Conservation (phyloP, 2,113 vertebrate genomes). For the Uropsilus gracilis region DNA sequence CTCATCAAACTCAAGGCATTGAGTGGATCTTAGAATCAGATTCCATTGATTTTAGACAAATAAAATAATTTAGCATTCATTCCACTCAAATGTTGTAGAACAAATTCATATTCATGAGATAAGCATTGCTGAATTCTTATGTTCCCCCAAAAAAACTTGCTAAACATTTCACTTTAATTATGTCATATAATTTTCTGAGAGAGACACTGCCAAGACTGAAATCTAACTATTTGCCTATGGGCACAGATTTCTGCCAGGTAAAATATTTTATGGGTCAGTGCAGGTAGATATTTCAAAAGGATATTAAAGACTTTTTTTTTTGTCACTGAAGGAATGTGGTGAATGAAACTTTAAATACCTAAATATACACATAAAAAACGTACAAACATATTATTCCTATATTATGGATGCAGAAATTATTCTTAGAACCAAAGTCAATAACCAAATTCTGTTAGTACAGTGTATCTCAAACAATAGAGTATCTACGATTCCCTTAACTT, state of each 20-base stretch:
- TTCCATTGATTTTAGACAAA: conserved; percentile 9
- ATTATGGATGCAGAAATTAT: neutral
- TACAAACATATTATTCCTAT: neutral
- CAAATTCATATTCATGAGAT: neutral
- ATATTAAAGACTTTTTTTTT: neutral
- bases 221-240: neutral
- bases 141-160: neutral
- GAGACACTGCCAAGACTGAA: neutral
- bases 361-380: neutral
- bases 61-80: neutral
- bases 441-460: neutral
- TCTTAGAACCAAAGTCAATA: neutral
- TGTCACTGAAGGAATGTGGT: neutral
- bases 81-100: neutral
- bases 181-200: conserved; percentile 31
- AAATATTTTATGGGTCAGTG: neutral
- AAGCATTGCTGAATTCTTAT: neutral
- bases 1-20: neutral
- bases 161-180: conserved; percentile 45
- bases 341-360: neutral
- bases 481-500: neutral
- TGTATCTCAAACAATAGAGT: neutral
- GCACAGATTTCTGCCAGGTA: neutral
- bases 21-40: neutral
- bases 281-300: neutral